Conservation (phyloP, 2,797 vertebrate species). For the Parauchenoglanis ngamensis region DNA sequence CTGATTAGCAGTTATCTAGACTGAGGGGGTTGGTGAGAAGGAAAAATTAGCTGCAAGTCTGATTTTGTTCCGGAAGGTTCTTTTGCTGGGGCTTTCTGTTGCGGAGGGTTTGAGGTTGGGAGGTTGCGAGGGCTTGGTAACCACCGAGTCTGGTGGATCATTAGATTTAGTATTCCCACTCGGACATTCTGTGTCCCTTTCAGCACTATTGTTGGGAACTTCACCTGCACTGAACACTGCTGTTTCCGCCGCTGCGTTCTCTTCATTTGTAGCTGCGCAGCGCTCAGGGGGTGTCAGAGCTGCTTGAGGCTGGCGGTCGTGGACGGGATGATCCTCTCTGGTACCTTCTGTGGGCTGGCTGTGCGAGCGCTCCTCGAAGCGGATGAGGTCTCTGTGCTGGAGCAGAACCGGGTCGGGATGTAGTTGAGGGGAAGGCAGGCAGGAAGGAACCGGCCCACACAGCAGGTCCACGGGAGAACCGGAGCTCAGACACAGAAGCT, state of each 20-base stretch:
- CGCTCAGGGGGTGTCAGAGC: neutral
- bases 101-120: conserved; percentile 45
- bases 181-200: conserved; percentile 27
- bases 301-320: conserved; percentile 21
- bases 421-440: conserved; percentile 92
- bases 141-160: conserved; percentile 34
- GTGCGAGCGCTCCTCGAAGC: conserved; percentile 81
- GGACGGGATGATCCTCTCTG: conserved; percentile 1
- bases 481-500: conserved; percentile 80
- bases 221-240: neutral
- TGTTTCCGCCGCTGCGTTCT: conserved; percentile 22
- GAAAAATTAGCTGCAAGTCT: conserved; percentile 95
- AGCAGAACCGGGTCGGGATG: conserved; percentile 86
- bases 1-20: conserved; percentile 63
- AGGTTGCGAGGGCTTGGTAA: conserved; percentile 24
- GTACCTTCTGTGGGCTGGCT: conserved; percentile 58
- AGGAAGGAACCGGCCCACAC: conserved; percentile 93
- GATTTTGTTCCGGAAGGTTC: conserved; percentile 84
- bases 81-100: conserved; percentile 85
- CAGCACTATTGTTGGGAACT: conserved; percentile 37
- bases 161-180: conserved; percentile 28
- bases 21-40: conserved; percentile 77
- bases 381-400: conserved; percentile 84
- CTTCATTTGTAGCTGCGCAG: conserved; percentile 36
- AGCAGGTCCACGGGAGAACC: conserved; percentile 87